Conservation (phyloP, 2,797 vertebrate genomes). For the Melanotaenia parkinsoni region DNA sequence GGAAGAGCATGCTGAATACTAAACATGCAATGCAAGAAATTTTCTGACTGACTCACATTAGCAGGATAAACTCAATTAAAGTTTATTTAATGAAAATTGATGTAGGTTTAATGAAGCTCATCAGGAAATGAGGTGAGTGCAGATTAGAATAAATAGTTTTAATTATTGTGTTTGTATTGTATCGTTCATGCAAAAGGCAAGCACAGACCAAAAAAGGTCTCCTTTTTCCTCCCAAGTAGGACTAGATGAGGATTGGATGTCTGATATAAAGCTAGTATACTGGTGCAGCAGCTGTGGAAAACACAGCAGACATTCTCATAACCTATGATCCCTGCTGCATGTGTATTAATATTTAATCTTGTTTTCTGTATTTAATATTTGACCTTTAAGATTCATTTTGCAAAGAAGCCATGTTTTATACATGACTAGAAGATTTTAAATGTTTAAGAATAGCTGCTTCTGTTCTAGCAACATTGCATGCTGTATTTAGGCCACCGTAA, state of each 20-base stretch:
- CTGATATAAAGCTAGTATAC: not conserved
- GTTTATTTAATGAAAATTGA: constrained; percentile 31
- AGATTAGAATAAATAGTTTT: constrained; percentile 15
- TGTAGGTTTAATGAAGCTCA: constrained; percentile 32
- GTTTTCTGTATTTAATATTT: constrained; percentile 31
- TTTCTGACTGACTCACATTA: not conserved
- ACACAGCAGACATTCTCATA: constrained; percentile 23
- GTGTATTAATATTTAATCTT: constrained; percentile 35
- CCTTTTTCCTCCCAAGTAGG: too few relatives aligned
- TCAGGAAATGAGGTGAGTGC: constrained; percentile 22
- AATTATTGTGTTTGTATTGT: not conserved
- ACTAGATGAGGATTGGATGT: not conserved
- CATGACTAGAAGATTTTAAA: not conserved
- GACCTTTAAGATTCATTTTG: constrained; percentile 31
- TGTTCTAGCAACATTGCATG: not conserved
- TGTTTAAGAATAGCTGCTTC: not conserved
- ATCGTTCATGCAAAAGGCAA: constrained; percentile 5
- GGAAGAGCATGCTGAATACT: not conserved
- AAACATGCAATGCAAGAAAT: not conserved
- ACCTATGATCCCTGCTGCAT: constrained; percentile 2
- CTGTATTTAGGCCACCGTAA: not conserved
- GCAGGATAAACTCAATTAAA: constrained; percentile 13
- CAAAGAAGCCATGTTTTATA: not conserved
- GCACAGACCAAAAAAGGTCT: not conserved
- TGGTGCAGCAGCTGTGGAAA: not conserved